Evolutionary conservation across 2,113 vertebrate species (phyloP).

Genomic region (Xerus inauris): DNA sequence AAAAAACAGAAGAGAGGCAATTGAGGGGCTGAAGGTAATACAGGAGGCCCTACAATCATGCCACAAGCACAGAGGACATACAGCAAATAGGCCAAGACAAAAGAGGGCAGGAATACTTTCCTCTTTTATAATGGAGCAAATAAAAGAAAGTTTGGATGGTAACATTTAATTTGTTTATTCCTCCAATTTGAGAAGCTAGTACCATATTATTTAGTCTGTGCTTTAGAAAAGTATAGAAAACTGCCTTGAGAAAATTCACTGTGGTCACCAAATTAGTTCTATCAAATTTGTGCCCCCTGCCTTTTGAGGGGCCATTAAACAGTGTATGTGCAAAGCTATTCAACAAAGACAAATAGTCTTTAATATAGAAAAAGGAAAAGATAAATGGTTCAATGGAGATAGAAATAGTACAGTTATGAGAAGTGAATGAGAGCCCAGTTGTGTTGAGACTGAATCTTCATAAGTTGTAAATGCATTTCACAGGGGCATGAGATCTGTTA

Average conservation of each 20-base stretch:
- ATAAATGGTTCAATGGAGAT: background rate
- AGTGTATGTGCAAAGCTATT: background rate
- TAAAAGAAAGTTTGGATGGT: background rate
- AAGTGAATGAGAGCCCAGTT: background rate
- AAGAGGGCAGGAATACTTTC: background rate
- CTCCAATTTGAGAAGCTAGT: background rate
- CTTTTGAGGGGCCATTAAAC: background rate
- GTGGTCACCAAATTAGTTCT: background rate
- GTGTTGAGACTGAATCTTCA: background rate
- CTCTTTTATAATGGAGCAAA: background rate
- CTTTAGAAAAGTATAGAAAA: slow-evolving; percentile 30
- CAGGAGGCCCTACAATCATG: background rate
- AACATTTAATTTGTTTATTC: background rate
- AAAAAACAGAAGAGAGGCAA: background rate
- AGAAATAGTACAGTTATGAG: background rate
- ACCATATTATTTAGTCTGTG: slow-evolving; percentile 23
- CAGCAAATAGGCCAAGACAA: slow-evolving; percentile 22
- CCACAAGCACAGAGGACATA: background rate
- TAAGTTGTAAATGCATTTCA: background rate
- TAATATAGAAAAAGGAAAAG: background rate
- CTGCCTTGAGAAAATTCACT: background rate
- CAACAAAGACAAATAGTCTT: background rate
- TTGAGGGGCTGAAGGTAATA: background rate
- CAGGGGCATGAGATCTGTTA: background rate
- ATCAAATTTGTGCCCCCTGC: background rate